Conservation (phyloP, 2,113 vertebrate genomes). For the Ptilorrhoa leucosticta region DNA sequence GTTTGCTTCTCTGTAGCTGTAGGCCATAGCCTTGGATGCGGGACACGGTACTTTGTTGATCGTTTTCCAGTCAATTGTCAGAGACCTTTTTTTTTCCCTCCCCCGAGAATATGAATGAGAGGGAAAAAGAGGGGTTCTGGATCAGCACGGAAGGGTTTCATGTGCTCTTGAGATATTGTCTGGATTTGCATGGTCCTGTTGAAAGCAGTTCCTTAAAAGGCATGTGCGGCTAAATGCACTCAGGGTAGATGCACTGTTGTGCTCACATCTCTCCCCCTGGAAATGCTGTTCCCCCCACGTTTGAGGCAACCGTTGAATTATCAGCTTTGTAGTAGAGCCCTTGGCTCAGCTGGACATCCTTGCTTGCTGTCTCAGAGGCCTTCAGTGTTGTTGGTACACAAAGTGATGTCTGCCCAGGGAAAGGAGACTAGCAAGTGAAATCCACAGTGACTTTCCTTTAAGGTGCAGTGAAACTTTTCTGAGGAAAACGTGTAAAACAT, state of each 20-base stretch:
- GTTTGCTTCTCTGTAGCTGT: neutral
- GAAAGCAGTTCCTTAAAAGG: neutral
- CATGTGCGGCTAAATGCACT: rapidly evolving
- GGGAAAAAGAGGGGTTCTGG: neutral
- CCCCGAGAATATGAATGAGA: neutral
- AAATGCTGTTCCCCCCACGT: neutral
- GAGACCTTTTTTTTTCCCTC: neutral
- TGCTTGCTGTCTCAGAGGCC: neutral
- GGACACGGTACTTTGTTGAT: neutral
- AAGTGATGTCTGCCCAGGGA: neutral
- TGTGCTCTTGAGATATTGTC: neutral
- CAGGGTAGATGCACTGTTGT: neutral
- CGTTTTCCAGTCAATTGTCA: neutral
- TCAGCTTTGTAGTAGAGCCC: neutral
- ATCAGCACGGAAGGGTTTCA: neutral
- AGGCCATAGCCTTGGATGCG: neutral
- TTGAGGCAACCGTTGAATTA: neutral
- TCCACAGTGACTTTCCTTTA: neutral
- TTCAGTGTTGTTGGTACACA: neutral
- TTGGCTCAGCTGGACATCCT: neutral
- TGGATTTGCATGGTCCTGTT: rapidly evolving
- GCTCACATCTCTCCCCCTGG: neutral
- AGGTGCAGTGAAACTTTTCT: neutral
- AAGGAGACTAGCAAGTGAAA: neutral
- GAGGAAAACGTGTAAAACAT: neutral